Evolutionary conservation across 2,113 vertebrate species (phyloP), one percentile per base, ranked within the genome.

Genomic region (Tamias sibiricus): DNA sequence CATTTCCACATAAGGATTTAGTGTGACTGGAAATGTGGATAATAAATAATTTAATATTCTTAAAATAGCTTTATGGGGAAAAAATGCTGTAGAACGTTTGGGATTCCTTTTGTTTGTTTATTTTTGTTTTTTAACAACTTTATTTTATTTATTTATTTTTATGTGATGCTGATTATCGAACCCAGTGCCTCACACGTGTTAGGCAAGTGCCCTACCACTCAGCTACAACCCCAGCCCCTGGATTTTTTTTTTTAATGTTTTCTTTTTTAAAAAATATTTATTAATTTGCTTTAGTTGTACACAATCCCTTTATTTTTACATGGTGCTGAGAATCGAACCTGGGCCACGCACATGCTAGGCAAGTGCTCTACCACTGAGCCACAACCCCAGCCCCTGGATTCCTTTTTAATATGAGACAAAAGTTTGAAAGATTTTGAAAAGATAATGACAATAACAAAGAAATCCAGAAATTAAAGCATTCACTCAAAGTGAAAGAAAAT

Each of bases 211-310:
- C 14, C 3, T 52, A 52, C 49, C 49, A 14, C 49, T 52, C 13
- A 52, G 5, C 44, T 47, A 47, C 44, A 47, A 47, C 44, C 44
- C 44, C 5, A 52, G 49, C 49, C 49, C 49, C 71, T 75, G 10
- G 32, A 81, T 90, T 89, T 17, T 14, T 84, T 91, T 93, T 77
- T 72, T n/a, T n/a, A n/a, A n/a, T n/a, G n/a, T n/a, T n/a, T n/a
- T n/a, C n/a, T n/a, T n/a, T n/a, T n/a, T n/a, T n/a, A n/a, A n/a
- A n/a, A n/a, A n/a, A n/a, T n/a, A n/a, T n/a, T n/a, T n/a, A n/a
- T n/a, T n/a, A n/a, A n/a, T n/a, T n/a, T n/a, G n/a, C n/a, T n/a
- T n/a, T n/a, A n/a, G n/a, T n/a, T n/a, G n/a, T n/a, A n/a, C n/a
- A n/a, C n/a, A n/a, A n/a, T n/a, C n/a, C n/a, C n/a, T 5, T 52